Percentiles rank a stretch among this genome's conserved stretches.
phyloP scores from a whole-genome alignment of 2,797 vertebrate genomes.

The Sciaenops ocellatus region DNA sequence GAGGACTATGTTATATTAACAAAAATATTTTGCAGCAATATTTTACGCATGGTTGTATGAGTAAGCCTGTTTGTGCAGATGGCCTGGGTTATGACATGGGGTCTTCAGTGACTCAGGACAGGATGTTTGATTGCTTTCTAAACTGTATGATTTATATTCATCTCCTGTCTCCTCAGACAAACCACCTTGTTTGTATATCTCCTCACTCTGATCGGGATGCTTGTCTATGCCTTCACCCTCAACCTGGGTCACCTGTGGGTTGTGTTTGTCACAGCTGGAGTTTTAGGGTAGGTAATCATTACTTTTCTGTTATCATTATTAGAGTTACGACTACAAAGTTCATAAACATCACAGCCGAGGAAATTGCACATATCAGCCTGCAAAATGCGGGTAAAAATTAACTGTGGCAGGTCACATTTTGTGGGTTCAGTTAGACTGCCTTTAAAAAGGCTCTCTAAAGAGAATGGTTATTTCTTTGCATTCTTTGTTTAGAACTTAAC shows the following conservation, averaged over 20 bases:
- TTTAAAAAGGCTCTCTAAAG: not conserved
- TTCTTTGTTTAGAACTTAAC: not conserved
- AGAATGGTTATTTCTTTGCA: not conserved
- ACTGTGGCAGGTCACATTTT: not conserved
- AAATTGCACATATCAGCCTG: not conserved
- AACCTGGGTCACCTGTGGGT: conserved; percentile 90
- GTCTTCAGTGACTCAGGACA: conserved; percentile 11
- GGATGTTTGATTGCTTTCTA: not conserved
- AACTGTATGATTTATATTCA: not conserved
- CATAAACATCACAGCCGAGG: not conserved
- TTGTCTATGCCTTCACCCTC: conserved; percentile 91
- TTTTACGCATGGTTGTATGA: conserved; percentile 76
- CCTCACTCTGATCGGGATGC: conserved; percentile 92
- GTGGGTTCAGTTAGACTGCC: not conserved
- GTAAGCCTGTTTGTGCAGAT: conserved; percentile 69
- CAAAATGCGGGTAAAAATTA: not conserved
- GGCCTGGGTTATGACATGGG: conserved; percentile 31
- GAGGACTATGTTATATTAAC: conserved; percentile 66
- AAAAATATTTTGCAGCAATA: conserved; percentile 69
- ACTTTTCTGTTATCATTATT: not conserved
- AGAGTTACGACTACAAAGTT: not conserved
- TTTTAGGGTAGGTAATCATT: conserved; percentile 89
- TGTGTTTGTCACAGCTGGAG: conserved; percentile 92
- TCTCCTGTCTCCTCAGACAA: conserved; percentile 81
- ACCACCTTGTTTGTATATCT: conserved; percentile 91